A percentile compares a stretch with the other conserved stretches of the same genome.
Evolutionary conservation across 2,113 vertebrate genomes (phyloP).

Genomic region (Phalacrocorax aristotelis): DNA sequence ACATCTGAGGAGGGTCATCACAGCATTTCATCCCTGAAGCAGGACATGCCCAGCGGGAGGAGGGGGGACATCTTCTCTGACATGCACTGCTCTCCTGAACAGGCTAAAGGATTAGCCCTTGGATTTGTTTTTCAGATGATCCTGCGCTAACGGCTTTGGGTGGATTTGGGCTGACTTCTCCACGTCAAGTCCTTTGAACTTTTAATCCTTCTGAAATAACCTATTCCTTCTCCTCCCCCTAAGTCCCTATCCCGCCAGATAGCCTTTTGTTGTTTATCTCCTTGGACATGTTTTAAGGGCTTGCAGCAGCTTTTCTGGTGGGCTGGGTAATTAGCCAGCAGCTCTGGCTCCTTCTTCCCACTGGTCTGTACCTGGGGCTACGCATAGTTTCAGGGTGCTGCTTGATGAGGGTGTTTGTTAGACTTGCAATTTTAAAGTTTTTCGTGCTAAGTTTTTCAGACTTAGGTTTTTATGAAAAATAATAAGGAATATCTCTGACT

Average conservation of each 20-base stretch:
- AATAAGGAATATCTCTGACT: background rate
- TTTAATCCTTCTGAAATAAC: conserved; percentile 75
- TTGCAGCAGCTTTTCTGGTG: conserved; percentile 22
- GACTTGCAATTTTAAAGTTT: background rate
- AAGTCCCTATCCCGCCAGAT: background rate
- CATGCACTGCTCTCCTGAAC: background rate
- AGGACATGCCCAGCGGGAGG: background rate
- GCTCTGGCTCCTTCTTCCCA: background rate
- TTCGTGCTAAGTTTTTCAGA: background rate
- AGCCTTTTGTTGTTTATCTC: conserved; percentile 19
- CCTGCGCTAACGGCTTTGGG: conserved; percentile 58
- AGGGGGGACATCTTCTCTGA: background rate
- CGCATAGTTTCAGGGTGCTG: background rate
- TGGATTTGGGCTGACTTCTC: conserved; percentile 48
- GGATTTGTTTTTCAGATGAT: conserved; percentile 65
- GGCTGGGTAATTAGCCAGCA: background rate
- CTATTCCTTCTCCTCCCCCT: background rate
- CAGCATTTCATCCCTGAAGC: background rate
- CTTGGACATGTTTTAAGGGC: conserved; percentile 19
- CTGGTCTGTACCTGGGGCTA: background rate
- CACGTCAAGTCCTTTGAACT: conserved; percentile 65
- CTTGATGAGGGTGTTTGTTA: background rate
- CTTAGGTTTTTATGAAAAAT: background rate
- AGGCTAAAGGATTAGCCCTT: conserved; percentile 51
- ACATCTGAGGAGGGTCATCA: background rate